phyloP scores from a whole-genome alignment of 1,140 invertebrate genomes.

The Microplitis demolitor region DNA sequence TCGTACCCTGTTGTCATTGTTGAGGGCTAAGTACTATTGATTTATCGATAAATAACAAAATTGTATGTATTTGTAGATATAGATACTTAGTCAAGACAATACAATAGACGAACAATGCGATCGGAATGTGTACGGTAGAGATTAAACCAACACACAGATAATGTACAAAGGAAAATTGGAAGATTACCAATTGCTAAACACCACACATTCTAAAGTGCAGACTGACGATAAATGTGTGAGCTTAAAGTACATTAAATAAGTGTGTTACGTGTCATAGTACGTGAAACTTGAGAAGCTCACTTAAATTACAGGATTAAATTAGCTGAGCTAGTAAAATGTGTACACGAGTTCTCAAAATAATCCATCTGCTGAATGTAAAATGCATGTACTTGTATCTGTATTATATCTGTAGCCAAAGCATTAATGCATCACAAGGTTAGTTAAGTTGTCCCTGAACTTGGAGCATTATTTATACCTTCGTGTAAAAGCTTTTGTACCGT shows the following conservation, averaged over 20 bases:
- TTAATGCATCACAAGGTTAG: background rate
- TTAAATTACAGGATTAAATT: background rate
- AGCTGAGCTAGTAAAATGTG: background rate
- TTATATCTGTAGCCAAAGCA: background rate
- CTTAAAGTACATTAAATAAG: background rate
- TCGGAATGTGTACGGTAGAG: background rate
- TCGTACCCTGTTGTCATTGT: background rate
- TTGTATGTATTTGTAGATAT: no score
- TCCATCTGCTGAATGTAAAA: background rate
- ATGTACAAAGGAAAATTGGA: background rate
- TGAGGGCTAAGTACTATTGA: background rate
- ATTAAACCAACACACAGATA: background rate
- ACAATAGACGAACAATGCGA: no score
- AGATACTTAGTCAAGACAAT: no score
- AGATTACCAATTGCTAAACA: background rate
- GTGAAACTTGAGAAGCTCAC: background rate
- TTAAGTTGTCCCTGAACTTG: background rate
- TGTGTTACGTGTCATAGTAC: background rate
- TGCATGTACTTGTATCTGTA: no score
- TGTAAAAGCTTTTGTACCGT: background rate
- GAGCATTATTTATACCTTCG: background rate
- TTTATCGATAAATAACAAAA: background rate
- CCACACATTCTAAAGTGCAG: background rate
- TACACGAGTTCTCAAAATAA: background rate
- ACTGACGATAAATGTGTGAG: no score